Conservation (phyloP, 2,113 vertebrate genomes). For the Marcusenius ussheri region DNA sequence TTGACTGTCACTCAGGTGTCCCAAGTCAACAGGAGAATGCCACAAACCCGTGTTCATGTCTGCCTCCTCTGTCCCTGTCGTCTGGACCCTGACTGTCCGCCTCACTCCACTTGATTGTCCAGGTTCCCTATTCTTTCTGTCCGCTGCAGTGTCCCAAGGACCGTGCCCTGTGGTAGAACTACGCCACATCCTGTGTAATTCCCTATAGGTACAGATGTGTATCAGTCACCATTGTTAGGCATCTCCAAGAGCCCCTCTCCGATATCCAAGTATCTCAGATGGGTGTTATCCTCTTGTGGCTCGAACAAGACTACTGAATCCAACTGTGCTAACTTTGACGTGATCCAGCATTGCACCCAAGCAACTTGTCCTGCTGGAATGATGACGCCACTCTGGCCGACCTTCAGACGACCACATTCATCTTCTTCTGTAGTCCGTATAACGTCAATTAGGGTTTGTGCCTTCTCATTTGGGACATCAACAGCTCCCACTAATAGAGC, state of each 20-base stretch:
- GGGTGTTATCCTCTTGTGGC: background rate
- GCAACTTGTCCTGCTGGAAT: slow-evolving; percentile 9
- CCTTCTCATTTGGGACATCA: background rate
- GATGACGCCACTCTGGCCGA: background rate
- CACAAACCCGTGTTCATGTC: background rate
- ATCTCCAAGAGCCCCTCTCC: background rate
- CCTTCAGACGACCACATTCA: background rate
- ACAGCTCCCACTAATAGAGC: background rate
- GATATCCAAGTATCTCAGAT: slow-evolving; percentile 8
- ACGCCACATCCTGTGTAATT: no score
- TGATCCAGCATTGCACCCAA: background rate
- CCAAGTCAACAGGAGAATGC: background rate
- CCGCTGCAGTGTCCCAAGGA: no score
- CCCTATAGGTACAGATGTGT: background rate
- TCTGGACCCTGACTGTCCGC: no score
- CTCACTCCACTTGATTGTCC: no score
- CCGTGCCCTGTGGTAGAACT: no score
- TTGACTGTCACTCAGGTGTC: background rate
- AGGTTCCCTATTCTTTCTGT: no score
- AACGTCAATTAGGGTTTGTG: background rate
- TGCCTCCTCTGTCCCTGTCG: no score
- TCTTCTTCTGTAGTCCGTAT: no score
- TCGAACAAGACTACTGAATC: background rate
- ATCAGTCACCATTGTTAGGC: background rate
- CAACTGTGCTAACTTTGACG: background rate